These are phyloP conservation scores for Lithophane leautieri DNA, from an alignment of 2,888 invertebrate genomes.

Conservation along the genomic window DNA sequence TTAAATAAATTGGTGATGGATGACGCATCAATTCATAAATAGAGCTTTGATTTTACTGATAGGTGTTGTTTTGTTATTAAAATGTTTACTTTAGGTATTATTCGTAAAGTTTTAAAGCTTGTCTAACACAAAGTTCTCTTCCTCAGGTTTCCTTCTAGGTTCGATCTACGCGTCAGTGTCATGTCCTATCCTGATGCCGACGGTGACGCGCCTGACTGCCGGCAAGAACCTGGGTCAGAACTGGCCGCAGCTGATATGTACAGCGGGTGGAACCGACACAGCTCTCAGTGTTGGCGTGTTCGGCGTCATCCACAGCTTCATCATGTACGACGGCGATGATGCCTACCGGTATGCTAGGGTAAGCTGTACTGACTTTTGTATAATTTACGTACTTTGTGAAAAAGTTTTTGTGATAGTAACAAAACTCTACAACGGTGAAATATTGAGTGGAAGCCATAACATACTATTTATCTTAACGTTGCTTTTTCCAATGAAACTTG, in stretches of 20 bases:
- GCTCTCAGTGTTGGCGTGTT: slow-evolving; percentile 86
- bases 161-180: slow-evolving; percentile 85
- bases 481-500: no score
- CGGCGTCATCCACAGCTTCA: slow-evolving; percentile 80
- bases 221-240: slow-evolving; percentile 72
- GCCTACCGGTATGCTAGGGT: slow-evolving; percentile 80
- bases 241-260: slow-evolving; percentile 84
- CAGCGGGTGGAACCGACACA: slow-evolving; percentile 84
- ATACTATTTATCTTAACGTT: no score
- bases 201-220: slow-evolving; percentile 74
- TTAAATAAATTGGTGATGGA: not conserved
- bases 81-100: not conserved
- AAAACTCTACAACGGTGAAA: no score
- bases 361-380: slow-evolving; percentile 40
- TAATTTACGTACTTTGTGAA: not conserved
- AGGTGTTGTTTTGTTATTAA: no score
- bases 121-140: not conserved
- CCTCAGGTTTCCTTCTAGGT: slow-evolving; percentile 81
- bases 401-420: not conserved
- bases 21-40: not conserved
- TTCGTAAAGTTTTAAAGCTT: not conserved
- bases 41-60: not conserved
- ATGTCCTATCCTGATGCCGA: slow-evolving; percentile 83
- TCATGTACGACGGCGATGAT: slow-evolving; percentile 78
- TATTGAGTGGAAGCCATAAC: no score